A percentile compares a stretch with the other conserved stretches of the same genome.
Evolutionary conservation across 92 coral and sea anemone genomes (phyloP).

Genomic region (Galaxea fascicularis): DNA sequence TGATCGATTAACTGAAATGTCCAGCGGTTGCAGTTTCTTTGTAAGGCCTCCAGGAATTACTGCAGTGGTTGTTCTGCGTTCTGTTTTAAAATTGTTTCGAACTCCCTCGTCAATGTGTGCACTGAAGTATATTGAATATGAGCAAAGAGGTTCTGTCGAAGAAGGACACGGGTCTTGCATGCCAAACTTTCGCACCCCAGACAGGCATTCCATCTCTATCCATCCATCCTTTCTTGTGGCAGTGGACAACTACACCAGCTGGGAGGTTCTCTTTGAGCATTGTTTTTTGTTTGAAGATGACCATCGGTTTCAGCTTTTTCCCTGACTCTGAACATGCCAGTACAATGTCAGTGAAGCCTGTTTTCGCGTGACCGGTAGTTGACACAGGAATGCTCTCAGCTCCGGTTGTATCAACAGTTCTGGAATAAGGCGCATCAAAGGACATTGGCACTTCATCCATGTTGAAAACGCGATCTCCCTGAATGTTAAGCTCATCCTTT

Average conservation of each 20-base stretch:
- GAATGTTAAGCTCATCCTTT: constrained; percentile 48
- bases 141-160: constrained; percentile 17
- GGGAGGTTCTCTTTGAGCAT: constrained; percentile 56
- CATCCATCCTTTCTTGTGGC: constrained; percentile 61
- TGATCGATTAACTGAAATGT: no score
- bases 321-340: constrained; percentile 54
- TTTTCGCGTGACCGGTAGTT: constrained; percentile 61
- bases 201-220: no score
- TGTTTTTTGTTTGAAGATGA: constrained; percentile 66
- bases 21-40: constrained; percentile 48
- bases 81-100: no score
- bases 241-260: constrained; percentile 54
- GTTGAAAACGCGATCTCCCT: constrained; percentile 46
- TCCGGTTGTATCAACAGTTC: no score
- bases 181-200: constrained; percentile 54
- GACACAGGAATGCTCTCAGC: constrained; percentile 44
- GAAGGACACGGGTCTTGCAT: constrained; percentile 37
- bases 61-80: no score
- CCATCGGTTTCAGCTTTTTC: no score
- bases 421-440: no score
- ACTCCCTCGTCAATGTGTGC: no score
- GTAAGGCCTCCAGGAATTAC: constrained; percentile 42
- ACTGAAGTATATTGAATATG: no score
- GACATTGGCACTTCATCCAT: no score
- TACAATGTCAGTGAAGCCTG: constrained; percentile 55